Evolutionary conservation across 1,140 invertebrate species (phyloP).

Genomic region (Cotesia typhae): DNA sequence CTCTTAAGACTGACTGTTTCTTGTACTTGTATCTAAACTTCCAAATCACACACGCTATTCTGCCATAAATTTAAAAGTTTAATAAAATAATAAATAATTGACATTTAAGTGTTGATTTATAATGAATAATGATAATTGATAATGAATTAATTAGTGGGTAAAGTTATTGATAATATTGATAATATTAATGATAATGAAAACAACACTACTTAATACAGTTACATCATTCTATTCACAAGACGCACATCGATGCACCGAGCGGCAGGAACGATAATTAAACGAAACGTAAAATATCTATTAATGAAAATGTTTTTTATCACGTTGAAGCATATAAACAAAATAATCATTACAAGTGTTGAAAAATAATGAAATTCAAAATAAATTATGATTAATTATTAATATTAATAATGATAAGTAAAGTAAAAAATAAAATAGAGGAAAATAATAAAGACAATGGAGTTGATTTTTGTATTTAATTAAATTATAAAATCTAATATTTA

Average conservation of each 20-base stretch:
- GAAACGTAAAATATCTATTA: conserved; percentile 40
- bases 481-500: conserved; percentile 29
- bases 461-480: conserved; percentile 46
- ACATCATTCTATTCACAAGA: conserved; percentile 28
- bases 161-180: not conserved
- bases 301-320: conserved; percentile 39
- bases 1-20: conserved; percentile 51
- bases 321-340: conserved; percentile 29
- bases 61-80: too few relatives aligned
- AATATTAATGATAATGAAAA: not conserved
- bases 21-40: conserved; percentile 26
- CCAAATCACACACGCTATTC: not conserved
- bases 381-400: not conserved
- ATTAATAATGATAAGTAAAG: conserved; percentile 18
- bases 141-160: not conserved
- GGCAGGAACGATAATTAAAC: conserved; percentile 27
- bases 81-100: too few relatives aligned
- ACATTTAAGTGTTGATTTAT: too few relatives aligned
- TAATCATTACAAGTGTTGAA: conserved; percentile 22
- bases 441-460: conserved; percentile 34
- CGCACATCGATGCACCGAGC: conserved; percentile 29
- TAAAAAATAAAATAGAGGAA: conserved; percentile 20
- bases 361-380: conserved; percentile 29
- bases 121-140: too few relatives aligned
- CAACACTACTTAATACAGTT: not conserved